Evolutionary conservation across 2,888 invertebrate species (phyloP), one percentile per base, ranked within the genome.

Genomic region (Andrena bucephala): DNA sequence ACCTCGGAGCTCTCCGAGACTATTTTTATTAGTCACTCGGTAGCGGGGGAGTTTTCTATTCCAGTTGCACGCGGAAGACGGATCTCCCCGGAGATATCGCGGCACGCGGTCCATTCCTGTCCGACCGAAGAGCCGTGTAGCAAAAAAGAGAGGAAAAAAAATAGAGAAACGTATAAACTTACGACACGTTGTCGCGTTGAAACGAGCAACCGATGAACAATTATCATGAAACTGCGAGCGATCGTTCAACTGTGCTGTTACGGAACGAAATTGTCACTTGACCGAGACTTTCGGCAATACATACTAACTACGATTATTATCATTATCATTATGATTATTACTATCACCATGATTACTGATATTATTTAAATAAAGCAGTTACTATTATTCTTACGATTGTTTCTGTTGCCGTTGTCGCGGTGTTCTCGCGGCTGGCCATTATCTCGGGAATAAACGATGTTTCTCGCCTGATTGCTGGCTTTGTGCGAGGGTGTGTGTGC

Each of bases 341-440:
- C 68, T 74, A 85, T 77, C 52, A 77, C 59, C 62, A 84, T 84
- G 77, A 86, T 85, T 86, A 83, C 10, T 83, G 80, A 84, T 86
- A 88, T 88, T 81, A 89, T 89, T 88, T 89, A 85, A 87, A 89
- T 89, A 89, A 85, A 89, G 63, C 83, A 84, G 86, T 86, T 80
- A 89, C 86, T 85, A 88, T 85, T 87, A 85, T 85, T 85, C 81
- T 77, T 88, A 88, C 69, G 81, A 86, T 78, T 80, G 65, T 83
- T 83, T 66, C 80, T 79, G 70, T 86, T 84, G 42, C 74, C 71
- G 76, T 82, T 60, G 59, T 54, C 68, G 48, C 63, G 33, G 27
- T 27, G 48, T 65, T 20, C 42, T 54, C 57, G 7, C 68, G 7
- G 31, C 13, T 29, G 27, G 29, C 31, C 57, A 16, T 36, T 65